phyloP scores from a whole-genome alignment of 1,140 invertebrate genomes.

The Samia ricini region DNA sequence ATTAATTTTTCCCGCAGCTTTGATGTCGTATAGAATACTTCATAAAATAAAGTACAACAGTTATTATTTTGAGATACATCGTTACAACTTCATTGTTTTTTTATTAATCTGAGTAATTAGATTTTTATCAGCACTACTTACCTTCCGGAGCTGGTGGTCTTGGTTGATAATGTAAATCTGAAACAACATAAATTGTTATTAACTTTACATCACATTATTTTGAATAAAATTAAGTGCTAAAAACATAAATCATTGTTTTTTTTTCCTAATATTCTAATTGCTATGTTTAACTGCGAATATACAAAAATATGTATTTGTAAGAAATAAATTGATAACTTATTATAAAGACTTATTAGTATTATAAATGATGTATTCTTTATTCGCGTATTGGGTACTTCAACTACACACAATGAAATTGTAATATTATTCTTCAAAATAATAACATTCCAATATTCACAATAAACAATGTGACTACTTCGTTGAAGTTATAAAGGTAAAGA shows the following conservation, averaged over 20 bases:
- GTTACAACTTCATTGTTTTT: too few species aligned
- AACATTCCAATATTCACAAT: background rate
- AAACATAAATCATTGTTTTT: background rate
- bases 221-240: slow-evolving; percentile 3
- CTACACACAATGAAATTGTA: background rate
- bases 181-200: slow-evolving; percentile 41
- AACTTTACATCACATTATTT: background rate
- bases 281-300: too few species aligned
- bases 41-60: too few species aligned
- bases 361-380: background rate
- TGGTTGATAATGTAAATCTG: slow-evolving; percentile 75
- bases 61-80: too few species aligned
- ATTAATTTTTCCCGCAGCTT: too few species aligned
- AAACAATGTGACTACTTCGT: background rate
- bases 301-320: too few species aligned
- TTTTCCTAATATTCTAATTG: too few species aligned
- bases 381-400: background rate
- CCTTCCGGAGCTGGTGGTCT: slow-evolving; percentile 68
- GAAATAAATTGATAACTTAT: too few species aligned
- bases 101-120: background rate
- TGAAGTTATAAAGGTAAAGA: background rate
- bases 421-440: background rate
- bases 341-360: too few species aligned
- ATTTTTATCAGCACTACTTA: slow-evolving; percentile 34
- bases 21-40: too few species aligned